phyloP scores from a whole-genome alignment of 2,113 vertebrate genomes.

The Rostratula benghalensis region DNA sequence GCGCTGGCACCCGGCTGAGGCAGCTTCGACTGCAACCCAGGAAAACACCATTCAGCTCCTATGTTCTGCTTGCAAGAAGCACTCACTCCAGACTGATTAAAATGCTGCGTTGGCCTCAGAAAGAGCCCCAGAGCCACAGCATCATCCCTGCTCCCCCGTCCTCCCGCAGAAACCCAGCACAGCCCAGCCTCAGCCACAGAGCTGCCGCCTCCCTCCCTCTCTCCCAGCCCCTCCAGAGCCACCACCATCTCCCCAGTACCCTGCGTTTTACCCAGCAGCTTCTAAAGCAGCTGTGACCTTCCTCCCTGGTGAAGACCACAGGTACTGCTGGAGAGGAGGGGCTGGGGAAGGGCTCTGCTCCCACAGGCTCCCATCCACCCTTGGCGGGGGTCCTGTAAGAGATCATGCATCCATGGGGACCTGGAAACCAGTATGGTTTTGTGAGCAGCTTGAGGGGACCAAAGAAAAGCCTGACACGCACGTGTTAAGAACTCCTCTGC shows the following conservation, averaged over 20 bases:
- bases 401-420: neutral
- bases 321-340: neutral
- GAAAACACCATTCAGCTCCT: neutral
- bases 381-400: neutral
- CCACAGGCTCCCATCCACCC: neutral
- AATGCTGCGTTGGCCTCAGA: neutral
- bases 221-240: neutral
- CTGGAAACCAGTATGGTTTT: rapidly evolving
- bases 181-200: neutral
- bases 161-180: neutral
- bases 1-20: neutral
- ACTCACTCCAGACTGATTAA: neutral
- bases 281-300: neutral
- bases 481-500: neutral
- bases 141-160: neutral
- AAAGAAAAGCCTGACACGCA: neutral
- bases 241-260: neutral
- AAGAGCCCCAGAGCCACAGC: neutral
- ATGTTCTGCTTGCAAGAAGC: neutral
- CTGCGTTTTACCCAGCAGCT: neutral
- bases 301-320: neutral
- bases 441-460: neutral
- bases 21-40: neutral
- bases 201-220: neutral
- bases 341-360: neutral